A percentile compares a stretch with the other conserved stretches of the same genome.
Conservation (phyloP, 2,888 invertebrate species). For the Eudemis profundana region DNA sequence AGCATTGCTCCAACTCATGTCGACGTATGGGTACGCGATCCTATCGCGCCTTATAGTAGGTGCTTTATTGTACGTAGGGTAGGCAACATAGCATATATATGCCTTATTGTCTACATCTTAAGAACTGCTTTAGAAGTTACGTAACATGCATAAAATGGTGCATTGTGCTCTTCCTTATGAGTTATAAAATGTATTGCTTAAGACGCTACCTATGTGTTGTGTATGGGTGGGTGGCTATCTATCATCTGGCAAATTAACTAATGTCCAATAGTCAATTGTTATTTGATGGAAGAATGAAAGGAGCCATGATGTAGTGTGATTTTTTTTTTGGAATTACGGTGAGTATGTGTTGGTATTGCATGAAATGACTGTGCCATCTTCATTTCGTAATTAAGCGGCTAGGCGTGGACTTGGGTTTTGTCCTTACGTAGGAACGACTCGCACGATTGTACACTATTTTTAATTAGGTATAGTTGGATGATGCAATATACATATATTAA, state of each 20-base stretch:
- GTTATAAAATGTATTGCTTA: constrained; percentile 11
- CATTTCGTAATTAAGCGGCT: no score
- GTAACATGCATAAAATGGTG: background rate
- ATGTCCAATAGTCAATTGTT: no score
- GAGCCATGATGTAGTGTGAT: no score
- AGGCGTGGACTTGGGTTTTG: no score
- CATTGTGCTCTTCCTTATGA: constrained; percentile 7
- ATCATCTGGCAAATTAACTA: background rate
- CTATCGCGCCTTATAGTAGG: constrained; percentile 64
- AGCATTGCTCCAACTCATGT: constrained; percentile 72
- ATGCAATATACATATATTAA: no score
- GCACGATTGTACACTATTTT: no score
- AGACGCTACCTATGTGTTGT: constrained; percentile 7
- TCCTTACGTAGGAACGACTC: no score
- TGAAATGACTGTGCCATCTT: no score
- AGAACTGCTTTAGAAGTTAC: background rate
- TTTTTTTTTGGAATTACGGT: no score
- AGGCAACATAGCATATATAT: background rate
- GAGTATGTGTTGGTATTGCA: no score
- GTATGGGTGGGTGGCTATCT: constrained; percentile 3
- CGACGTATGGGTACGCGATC: constrained; percentile 69
- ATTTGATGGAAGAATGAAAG: no score
- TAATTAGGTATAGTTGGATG: no score
- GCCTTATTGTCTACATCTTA: background rate
- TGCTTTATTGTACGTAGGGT: constrained; percentile 60